Base-by-base conservation (phyloP, 2,797 vertebrate species). In the Diplodus sargus region DNA sequence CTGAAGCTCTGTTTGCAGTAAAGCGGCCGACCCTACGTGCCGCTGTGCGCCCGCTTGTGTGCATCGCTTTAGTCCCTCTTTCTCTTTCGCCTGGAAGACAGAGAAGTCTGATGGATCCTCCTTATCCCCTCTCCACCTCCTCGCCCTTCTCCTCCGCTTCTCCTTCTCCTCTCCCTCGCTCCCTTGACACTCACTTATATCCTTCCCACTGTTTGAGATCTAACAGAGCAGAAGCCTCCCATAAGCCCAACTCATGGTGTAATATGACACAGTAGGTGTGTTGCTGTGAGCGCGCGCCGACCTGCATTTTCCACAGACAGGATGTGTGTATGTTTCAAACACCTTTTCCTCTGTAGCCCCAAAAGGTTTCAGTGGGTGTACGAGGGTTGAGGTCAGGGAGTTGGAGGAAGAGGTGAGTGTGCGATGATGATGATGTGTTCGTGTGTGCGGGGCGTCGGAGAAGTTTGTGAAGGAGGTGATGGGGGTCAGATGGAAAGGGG, bases 321-420 rank as follows among this genome's bases (percentile, higher is more conserved):
- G 84, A 90, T 88, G 90, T 85, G 89, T 90, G 87, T 81, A 77
- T 69, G 87, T 89, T 91, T 90, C 85, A 89, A 89, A 89, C 87
- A 89, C 85, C 85, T 91, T 91, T 89, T 89, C 86, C 87, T 86
- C 82, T 91, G 68, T 34, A 88, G 81, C 83, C 87, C 82, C 39
- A 47, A 28, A 73, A 88, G 84, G 80, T 89, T 87, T 89, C 47
- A 39, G 80, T 70, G 62, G 72, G 70, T 73, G 60, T 79, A 71
- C n/a, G 71, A n/a, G 71, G 57, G 74, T 72, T 79, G 84, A 85
- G 87, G 87, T 90, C 86, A 86, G 76, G 71, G 78, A 88, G 85
- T 75, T 78, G 76, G 84, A 78, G 74, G 74, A 34, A 70, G 68
- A 82, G 70, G 73, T 74, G 67, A 78, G 57, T 43, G 52, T 80